Evolutionary conservation across 2,113 vertebrate genomes (phyloP).

Genomic region (Polyodon spathula): DNA sequence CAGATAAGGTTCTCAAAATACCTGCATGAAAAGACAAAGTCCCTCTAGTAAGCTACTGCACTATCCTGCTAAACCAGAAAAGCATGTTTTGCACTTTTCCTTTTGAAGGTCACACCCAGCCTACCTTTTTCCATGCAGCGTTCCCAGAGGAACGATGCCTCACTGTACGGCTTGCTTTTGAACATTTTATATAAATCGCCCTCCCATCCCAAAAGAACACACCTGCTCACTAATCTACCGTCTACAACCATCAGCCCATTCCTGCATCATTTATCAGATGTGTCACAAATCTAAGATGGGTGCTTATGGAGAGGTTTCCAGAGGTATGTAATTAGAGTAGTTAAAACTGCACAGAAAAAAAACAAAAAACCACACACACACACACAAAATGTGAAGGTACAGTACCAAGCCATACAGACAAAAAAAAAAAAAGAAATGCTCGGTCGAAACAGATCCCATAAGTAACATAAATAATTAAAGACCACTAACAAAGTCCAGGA

Average conservation of each 20-base stretch:
- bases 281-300: not conserved
- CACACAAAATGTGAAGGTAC: too few relatives aligned
- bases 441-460: too few relatives aligned
- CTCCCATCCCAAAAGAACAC: not conserved
- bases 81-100: slow-evolving; percentile 4
- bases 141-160: slow-evolving; percentile 14
- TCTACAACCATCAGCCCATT: not conserved
- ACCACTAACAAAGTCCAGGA: too few relatives aligned
- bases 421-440: too few relatives aligned
- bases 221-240: slow-evolving; percentile 6
- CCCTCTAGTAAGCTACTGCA: slow-evolving; percentile 8
- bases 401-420: too few relatives aligned
- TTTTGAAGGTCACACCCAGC: slow-evolving; percentile 19
- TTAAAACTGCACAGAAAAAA: too few relatives aligned
- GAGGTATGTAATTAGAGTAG: too few relatives aligned
- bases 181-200: slow-evolving; percentile 4
- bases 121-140: not conserved
- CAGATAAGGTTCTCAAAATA: too few relatives aligned
- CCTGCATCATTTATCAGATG: slow-evolving; percentile 1
- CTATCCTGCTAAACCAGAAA: slow-evolving; percentile 7
- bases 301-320: not conserved
- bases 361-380: too few relatives aligned
- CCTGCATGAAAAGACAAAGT: not conserved
- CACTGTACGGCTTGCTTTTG: slow-evolving; percentile 4
- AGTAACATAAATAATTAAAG: too few relatives aligned